phyloP scores from a whole-genome alignment of 92 coral and sea anemone species.

The Paragorgia papillata region DNA sequence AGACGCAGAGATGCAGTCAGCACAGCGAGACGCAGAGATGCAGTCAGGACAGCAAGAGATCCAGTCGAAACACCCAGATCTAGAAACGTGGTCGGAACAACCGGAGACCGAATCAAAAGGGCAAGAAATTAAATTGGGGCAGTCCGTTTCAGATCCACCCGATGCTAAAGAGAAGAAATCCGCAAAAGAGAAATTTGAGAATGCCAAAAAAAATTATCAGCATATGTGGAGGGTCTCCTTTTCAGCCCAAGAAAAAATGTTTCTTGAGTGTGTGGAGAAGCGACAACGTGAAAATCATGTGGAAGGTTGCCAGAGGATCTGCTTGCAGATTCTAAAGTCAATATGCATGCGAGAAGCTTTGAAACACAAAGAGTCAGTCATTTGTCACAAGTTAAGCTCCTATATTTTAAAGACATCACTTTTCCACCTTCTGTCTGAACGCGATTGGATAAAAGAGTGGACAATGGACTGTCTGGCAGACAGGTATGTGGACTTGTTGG shows the following conservation, averaged over 20 bases:
- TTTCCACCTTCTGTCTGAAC: slow-evolving; percentile 5
- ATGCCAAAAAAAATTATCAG: neutral
- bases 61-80: no score
- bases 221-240: slow-evolving; percentile 35
- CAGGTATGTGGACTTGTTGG: slow-evolving; percentile 30
- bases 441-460: slow-evolving; percentile 30
- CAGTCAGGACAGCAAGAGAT: no score
- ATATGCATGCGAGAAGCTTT: slow-evolving; percentile 8
- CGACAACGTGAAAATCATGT: neutral
- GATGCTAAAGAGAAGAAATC: neutral
- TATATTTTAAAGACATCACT: slow-evolving; percentile 32
- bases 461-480: slow-evolving; percentile 22
- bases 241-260: slow-evolving; percentile 22
- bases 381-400: slow-evolving; percentile 32
- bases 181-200: neutral
- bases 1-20: no score
- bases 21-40: no score
- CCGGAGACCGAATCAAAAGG: no score
- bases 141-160: neutral
- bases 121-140: neutral
- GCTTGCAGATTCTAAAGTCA: slow-evolving; percentile 27
- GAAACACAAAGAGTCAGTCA: neutral
- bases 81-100: no score
- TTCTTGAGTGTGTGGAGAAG: slow-evolving; percentile 12
- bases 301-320: slow-evolving; percentile 37